Conservation (phyloP, 1,140 invertebrate genomes). For the Zaprionus vittiger region DNA sequence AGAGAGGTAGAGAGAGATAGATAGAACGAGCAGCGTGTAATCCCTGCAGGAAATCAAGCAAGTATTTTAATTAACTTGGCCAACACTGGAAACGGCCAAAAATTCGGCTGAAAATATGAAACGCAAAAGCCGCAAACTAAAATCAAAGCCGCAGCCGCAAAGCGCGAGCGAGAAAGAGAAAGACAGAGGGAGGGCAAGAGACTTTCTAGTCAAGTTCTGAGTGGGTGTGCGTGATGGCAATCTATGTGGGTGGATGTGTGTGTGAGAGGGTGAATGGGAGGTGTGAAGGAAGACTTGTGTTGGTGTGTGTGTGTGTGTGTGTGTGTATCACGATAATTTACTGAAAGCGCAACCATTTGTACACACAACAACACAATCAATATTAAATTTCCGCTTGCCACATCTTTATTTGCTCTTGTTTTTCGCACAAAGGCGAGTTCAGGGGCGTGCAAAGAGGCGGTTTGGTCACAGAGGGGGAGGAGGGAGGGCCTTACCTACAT, state of each 20-base stretch:
- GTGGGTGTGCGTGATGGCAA: conserved; percentile 2
- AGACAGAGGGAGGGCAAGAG: conserved; percentile 6
- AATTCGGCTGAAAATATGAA: conserved; percentile 68
- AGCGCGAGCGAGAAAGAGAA: not conserved
- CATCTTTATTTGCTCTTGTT: conserved; percentile 77
- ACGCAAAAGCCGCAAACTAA: conserved; percentile 58
- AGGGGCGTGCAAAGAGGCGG: not conserved
- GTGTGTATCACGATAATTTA: conserved; percentile 76
- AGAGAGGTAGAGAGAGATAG: not conserved
- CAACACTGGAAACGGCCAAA: conserved; percentile 30
- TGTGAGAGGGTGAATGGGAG: too few species aligned
- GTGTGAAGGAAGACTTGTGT: too few species aligned
- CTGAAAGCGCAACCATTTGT: conserved; percentile 77
- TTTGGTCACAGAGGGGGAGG: not conserved
- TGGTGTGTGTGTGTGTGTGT: not conserved
- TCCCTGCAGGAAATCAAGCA: conserved; percentile 80
- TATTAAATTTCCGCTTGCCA: conserved; percentile 79
- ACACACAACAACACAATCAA: conserved; percentile 68
- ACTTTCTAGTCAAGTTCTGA: conserved; percentile 30
- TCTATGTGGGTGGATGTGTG: conserved; percentile 1
- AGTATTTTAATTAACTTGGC: conserved; percentile 79
- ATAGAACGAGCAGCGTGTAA: conserved; percentile 46
- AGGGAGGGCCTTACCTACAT: too few species aligned
- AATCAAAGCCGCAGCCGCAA: conserved; percentile 25
- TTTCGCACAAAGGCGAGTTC: conserved; percentile 42